Evolutionary conservation across 92 coral and sea anemone species (phyloP), one percentile per base, ranked within the genome.

Genomic region (Epizoanthus scotinus): DNA sequence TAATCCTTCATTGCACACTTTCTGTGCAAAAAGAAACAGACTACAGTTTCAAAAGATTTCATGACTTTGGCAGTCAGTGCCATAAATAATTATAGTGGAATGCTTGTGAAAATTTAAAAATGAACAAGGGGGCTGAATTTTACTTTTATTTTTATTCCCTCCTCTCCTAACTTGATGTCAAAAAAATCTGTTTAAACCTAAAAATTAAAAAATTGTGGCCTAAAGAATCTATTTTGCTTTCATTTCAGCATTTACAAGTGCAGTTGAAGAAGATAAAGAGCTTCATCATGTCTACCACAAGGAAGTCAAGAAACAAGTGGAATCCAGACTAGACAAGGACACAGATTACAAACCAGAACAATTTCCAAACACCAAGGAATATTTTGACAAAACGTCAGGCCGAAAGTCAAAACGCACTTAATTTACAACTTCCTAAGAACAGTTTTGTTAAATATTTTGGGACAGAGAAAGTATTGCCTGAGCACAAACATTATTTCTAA

Each of bases 341-440:
- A 62, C 91, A 0, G 99, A 95, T 84, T 95, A 93, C 74, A 82
- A 78, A 0, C 89, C 96, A 0, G 96, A 95, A 40, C 90, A 91
- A 57, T 95, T 95, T 61, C 99, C 99, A 0, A 86, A 89, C 25
- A 91, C 94, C 5, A 88, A 90, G 73, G 91, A 93, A n/a, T 95
- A 91, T 87, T 85, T 93, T 73, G 95, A 91, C 83, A 87, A 79
- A 82, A 57, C 8, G 50, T 44, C 50, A 44, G 95, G 89, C 83
- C 36, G 56, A n/a, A 75, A 58, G 36, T 58, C 81, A 75, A 75
- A 58, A 5, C 53, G 81, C 21, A 75, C 59, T 18, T 75, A 75
- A n/a, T 59, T 0, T 4, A 58, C 69, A 63, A 36, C 5, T 38
- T 36, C 5, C 20, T 2, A 10, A 71, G 5, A 29, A 57, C 10